Percentiles rank a stretch among this genome's conserved stretches.
Evolutionary conservation across 30 jellyfish, hydroid and myxozoan genomes (phyloP).

Genomic region (Aurelia sp.): DNA sequence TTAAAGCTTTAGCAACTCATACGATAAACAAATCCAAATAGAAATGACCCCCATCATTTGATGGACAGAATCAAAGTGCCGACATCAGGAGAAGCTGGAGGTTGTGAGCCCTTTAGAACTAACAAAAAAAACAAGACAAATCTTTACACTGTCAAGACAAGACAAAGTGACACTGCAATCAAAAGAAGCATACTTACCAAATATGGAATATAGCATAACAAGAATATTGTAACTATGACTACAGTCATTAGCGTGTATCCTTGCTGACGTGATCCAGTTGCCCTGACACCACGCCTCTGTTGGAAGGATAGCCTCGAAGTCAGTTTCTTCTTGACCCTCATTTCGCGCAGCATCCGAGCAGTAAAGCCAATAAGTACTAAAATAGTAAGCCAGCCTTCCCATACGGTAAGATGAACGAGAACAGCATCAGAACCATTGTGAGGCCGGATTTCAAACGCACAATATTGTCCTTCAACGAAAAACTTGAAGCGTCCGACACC

Average conservation of each 20-base stretch:
- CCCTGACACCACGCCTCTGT: conserved; percentile 58
- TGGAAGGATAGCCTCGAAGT: conserved; percentile 52
- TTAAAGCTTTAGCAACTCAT: too few relatives aligned
- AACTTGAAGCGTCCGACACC: conserved; percentile 72
- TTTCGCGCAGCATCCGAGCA: conserved; percentile 36
- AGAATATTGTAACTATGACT: conserved; percentile 54
- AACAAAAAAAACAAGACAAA: too few relatives aligned
- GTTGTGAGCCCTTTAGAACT: too few relatives aligned
- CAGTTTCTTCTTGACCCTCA: conserved; percentile 49
- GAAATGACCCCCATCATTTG: too few relatives aligned
- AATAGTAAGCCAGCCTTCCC: conserved; percentile 72
- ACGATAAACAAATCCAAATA: too few relatives aligned
- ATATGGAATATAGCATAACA: conserved; percentile 72
- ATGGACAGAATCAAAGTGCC: too few relatives aligned
- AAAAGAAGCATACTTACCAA: conserved; percentile 61
- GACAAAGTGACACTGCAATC: not conserved
- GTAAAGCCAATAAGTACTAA: conserved; percentile 24
- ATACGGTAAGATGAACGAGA: conserved; percentile 68
- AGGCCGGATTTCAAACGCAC: conserved; percentile 73
- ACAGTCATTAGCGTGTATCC: conserved; percentile 82
- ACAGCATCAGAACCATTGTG: conserved; percentile 22
- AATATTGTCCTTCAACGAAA: conserved; percentile 58
- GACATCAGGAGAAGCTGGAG: too few relatives aligned
- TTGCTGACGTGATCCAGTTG: conserved; percentile 53
- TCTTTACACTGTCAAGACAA: too few relatives aligned